A percentile compares a stretch with the other conserved stretches of the same genome.
These are phyloP conservation scores for Jacana jacana DNA, from an alignment of 2,113 vertebrate species.

Conservation along the genomic window DNA sequence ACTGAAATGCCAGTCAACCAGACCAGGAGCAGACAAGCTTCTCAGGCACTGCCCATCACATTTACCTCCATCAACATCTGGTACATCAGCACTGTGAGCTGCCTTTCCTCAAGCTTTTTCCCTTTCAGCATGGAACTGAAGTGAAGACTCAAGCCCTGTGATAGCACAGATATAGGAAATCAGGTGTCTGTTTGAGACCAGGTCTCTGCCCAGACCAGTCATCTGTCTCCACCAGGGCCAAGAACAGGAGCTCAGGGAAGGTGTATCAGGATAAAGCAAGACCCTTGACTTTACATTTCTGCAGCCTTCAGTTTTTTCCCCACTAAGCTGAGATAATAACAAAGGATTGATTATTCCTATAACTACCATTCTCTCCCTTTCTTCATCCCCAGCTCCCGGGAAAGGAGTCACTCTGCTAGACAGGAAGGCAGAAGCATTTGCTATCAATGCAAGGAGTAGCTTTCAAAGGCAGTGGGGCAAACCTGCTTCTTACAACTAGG, in stretches of 20 bases:
- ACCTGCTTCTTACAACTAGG: not conserved
- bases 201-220: not conserved
- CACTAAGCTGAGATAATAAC: not conserved
- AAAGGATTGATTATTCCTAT: not conserved
- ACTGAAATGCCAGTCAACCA: not conserved
- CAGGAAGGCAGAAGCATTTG: not conserved
- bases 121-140: rapidly evolving
- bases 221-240: not conserved
- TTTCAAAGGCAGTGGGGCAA: not conserved
- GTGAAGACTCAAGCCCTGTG: not conserved
- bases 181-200: too few relatives aligned
- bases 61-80: not conserved
- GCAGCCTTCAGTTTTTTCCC: not conserved
- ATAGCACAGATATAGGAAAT: not conserved
- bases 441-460: not conserved
- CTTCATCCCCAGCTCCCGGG: not conserved
- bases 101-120: not conserved
- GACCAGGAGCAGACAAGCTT: not conserved
- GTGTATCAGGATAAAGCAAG: not conserved
- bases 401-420: not conserved
- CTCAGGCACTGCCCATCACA: not conserved
- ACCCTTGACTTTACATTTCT: not conserved
- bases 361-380: not conserved
- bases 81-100: not conserved
- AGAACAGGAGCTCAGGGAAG: not conserved